Base-by-base conservation (phyloP, 2,797 vertebrate species). In the Falco biarmicus region DNA sequence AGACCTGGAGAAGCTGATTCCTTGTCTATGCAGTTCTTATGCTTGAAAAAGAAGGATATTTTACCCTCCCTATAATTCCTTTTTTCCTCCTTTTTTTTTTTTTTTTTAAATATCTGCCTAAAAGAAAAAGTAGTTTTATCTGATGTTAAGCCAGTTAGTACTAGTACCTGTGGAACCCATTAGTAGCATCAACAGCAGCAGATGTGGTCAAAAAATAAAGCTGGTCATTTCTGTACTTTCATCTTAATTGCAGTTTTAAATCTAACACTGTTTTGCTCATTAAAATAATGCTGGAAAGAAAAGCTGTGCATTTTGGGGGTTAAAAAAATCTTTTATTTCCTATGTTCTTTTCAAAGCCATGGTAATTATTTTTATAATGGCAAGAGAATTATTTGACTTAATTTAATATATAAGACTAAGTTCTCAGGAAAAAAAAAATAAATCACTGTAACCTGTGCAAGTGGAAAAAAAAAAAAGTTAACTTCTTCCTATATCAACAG, bases 231-330 rank as follows among this genome's bases (percentile, higher is more conserved):
- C 93, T 90, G 39, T 76, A 66, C 84, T 94, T 51, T 81, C 94
- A 75, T 80, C 90, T 89, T 84, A 63, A 95, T 90, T 95, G 80
- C 65, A 90, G 60, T 93, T 96, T 96, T 93, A 97, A 97, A 96
- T 90, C 87, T 81, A 91, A 93, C 53, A 89, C 39, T 56, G 37
- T 93, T 96, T 94, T 95, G 91, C 93, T 97, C 92, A 95, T 96
- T 97, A 94, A 92, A 97, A 96, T 95, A 97, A 96, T 74, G 66
- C 73, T 95, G 79, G 81, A 65, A 93, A 93, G 83, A 94, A 97
- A 92, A 96, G 56, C 10, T 74, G n/a, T 94, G 45, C 10, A 34
- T 7, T 96, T 87, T 13, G 21, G 75, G 47, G 54, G 24, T 25
- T 45, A 26, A 96, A 97, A 70, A 84, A 71, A 37, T 63, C 29